Conservation (phyloP, 2,797 vertebrate genomes). For the Myiotriccus ornatus region DNA sequence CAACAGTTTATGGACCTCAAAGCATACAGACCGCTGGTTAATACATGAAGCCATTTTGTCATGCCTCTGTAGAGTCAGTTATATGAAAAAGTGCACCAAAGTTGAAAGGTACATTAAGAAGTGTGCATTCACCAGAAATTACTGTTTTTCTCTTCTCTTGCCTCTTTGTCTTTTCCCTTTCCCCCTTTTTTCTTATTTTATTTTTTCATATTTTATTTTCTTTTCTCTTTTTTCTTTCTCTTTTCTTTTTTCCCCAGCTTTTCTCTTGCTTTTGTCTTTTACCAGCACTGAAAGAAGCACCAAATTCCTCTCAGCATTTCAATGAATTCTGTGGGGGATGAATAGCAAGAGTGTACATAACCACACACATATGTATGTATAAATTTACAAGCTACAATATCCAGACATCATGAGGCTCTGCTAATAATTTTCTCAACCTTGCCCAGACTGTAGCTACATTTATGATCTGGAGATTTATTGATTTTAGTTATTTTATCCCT, state of each 20-base stretch:
- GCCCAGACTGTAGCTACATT: slow-evolving; percentile 79
- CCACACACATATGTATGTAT: slow-evolving; percentile 78
- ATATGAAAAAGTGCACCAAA: not conserved
- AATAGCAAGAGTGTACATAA: slow-evolving; percentile 73
- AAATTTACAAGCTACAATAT: slow-evolving; percentile 83
- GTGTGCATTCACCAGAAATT: not conserved
- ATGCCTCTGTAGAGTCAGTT: not conserved
- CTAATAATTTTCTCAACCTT: slow-evolving; percentile 81
- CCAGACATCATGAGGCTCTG: slow-evolving; percentile 76
- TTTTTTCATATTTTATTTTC: not conserved
- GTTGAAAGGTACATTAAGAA: not conserved
- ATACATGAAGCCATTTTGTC: not conserved
- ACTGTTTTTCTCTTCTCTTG: not conserved
- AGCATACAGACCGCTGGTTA: not conserved
- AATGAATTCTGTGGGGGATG: slow-evolving; percentile 66
- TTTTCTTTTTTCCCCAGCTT: accelerated
- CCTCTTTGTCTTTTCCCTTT: not conserved
- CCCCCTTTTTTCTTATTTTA: not conserved
- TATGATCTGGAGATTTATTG: slow-evolving; percentile 83
- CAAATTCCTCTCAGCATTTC: slow-evolving; percentile 68
- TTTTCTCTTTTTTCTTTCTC: accelerated
- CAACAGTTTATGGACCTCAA: not conserved
- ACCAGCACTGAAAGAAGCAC: slow-evolving; percentile 45
- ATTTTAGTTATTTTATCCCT: slow-evolving; percentile 81
- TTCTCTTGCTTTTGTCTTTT: not conserved